These are phyloP conservation scores for Lophotis ruficrista DNA, from an alignment of 2,113 vertebrate species.

Conservation along the genomic window DNA sequence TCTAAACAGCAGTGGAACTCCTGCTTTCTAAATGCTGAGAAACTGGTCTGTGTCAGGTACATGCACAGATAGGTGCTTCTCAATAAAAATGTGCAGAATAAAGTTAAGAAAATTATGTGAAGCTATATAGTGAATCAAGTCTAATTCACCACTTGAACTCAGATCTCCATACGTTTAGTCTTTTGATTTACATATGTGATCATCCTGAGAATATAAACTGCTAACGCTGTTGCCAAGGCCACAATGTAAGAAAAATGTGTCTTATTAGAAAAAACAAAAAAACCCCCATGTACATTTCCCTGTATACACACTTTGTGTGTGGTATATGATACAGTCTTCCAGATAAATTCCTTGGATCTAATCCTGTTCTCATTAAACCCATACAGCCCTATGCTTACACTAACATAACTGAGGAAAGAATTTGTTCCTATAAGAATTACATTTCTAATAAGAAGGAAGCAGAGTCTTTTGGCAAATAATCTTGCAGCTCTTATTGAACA, in stretches of 20 bases:
- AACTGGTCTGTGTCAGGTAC: background rate
- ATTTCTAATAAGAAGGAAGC: constrained; percentile 10
- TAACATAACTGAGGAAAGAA: background rate
- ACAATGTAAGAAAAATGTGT: background rate
- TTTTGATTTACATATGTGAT: background rate
- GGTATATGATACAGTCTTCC: constrained; percentile 18
- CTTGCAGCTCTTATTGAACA: background rate
- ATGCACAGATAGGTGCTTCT: background rate
- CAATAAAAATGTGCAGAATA: background rate
- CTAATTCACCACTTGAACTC: background rate
- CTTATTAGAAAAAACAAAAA: background rate
- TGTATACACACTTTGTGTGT: background rate
- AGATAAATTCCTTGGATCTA: constrained; percentile 52
- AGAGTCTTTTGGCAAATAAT: constrained; percentile 6
- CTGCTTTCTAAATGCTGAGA: background rate
- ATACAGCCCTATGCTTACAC: background rate
- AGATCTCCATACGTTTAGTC: background rate
- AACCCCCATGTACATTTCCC: background rate
- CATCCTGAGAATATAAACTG: background rate
- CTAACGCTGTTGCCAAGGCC: background rate
- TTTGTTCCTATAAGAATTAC: constrained; percentile 31
- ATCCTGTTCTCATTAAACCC: constrained; percentile 29
- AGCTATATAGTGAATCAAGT: background rate
- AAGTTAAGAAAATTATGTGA: background rate
- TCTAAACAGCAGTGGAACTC: background rate